Conservation (phyloP, 2,113 vertebrate genomes). For the Dasypus novemcinctus region DNA sequence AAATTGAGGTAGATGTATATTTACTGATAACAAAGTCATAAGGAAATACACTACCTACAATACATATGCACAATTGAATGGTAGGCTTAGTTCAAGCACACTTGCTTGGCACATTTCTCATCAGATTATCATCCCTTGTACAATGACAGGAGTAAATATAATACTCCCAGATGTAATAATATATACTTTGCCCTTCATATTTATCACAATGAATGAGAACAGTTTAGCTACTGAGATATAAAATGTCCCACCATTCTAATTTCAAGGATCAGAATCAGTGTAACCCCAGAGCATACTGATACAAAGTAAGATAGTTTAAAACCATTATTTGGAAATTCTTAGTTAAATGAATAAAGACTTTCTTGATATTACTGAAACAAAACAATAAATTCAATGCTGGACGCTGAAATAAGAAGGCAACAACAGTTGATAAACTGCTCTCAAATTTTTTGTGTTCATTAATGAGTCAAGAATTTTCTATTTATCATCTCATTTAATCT, state of each 20-base stretch:
- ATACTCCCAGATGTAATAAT: background rate
- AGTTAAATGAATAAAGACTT: background rate
- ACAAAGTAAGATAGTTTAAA: background rate
- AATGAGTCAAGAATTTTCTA: background rate
- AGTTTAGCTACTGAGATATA: background rate
- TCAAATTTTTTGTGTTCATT: background rate
- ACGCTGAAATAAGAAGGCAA: background rate
- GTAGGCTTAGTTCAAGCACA: background rate
- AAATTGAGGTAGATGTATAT: background rate
- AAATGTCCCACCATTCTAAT: background rate
- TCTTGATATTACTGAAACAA: conserved; percentile 19
- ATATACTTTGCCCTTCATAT: background rate
- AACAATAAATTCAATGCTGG: background rate
- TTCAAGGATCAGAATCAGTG: background rate
- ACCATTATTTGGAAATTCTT: background rate
- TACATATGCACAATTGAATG: background rate
- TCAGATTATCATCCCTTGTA: background rate
- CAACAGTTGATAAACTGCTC: background rate
- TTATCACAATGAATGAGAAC: background rate
- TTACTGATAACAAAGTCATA: background rate
- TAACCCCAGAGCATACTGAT: background rate
- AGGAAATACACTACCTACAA: background rate
- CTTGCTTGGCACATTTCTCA: background rate
- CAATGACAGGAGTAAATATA: background rate
- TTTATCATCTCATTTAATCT: background rate